Percentiles rank a stretch among this genome's conserved stretches.
Conservation (phyloP, 2,888 invertebrate genomes). For the Flabesymbios commensalis region DNA sequence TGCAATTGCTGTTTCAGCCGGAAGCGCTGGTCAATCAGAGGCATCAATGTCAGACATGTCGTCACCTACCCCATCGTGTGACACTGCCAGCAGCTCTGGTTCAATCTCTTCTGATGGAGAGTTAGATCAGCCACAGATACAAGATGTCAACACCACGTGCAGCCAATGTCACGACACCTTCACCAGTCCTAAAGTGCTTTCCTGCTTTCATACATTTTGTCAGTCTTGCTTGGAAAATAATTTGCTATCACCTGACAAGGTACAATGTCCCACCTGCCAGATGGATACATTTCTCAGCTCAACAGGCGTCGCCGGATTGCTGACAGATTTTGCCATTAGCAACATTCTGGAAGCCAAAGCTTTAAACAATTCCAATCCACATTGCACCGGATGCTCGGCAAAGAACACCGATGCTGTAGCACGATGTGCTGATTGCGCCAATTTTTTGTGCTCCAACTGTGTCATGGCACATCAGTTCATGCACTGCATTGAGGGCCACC, state of each 20-base stretch:
- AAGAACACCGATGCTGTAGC: conserved; percentile 93
- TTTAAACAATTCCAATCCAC: conserved; percentile 56
- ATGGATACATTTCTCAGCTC: conserved; percentile 51
- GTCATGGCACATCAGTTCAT: conserved; percentile 98
- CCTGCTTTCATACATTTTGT: conserved; percentile 76
- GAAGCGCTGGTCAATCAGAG: too few relatives aligned
- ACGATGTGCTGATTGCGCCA: conserved; percentile 94
- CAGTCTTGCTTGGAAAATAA: conserved; percentile 77
- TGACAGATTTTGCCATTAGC: conserved; percentile 70
- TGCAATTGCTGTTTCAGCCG: too few relatives aligned
- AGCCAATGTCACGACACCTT: conserved; percentile 76
- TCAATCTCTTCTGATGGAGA: conserved; percentile 50
- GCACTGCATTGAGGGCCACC: conserved; percentile 96
- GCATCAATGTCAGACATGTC: conserved; percentile 39
- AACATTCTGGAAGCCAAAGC: conserved; percentile 62
- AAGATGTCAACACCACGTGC: conserved; percentile 60
- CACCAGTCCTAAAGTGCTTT: conserved; percentile 57
- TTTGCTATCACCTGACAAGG: conserved; percentile 69
- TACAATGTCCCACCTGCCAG: conserved; percentile 74
- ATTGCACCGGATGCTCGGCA: conserved; percentile 94
- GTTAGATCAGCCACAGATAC: conserved; percentile 1
- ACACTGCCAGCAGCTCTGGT: conserved; percentile 31
- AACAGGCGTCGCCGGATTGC: conserved; percentile 69
- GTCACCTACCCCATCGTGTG: conserved; percentile 56
- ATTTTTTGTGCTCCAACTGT: conserved; percentile 94